phyloP scores from a whole-genome alignment of 35 echinoderm and acorn worm genomes.

The Lytechinus pictus region DNA sequence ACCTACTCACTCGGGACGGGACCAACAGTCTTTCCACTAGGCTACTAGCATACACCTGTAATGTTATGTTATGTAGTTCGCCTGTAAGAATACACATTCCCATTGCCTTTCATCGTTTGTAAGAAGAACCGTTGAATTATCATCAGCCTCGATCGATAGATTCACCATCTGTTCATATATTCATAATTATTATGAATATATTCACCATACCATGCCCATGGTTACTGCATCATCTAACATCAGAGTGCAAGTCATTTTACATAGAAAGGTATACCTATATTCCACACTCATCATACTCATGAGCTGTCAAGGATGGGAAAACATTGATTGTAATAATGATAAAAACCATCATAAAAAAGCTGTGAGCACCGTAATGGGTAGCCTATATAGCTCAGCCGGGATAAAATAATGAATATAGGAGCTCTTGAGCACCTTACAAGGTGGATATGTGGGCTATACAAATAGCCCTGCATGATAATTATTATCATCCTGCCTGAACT shows the following conservation, averaged over 20 bases:
- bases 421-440: no score
- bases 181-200: neutral
- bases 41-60: no score
- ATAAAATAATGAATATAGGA: no score
- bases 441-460: no score
- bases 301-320: neutral
- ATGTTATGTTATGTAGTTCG: neutral
- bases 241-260: neutral
- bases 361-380: no score
- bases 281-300: no score
- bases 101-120: neutral
- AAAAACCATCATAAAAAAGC: no score
- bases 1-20: no score
- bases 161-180: conserved; percentile 8
- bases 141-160: neutral
- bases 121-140: neutral
- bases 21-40: no score
- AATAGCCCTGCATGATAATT: no score
- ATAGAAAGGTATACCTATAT: neutral
- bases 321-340: neutral
- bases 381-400: no score
- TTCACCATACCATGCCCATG: neutral
- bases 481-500: no score
- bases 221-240: neutral
- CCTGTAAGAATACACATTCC: neutral